Evolutionary conservation across 2,113 vertebrate genomes (phyloP), one percentile per base, ranked within the genome.

Genomic region (Empidonax alnorum): DNA sequence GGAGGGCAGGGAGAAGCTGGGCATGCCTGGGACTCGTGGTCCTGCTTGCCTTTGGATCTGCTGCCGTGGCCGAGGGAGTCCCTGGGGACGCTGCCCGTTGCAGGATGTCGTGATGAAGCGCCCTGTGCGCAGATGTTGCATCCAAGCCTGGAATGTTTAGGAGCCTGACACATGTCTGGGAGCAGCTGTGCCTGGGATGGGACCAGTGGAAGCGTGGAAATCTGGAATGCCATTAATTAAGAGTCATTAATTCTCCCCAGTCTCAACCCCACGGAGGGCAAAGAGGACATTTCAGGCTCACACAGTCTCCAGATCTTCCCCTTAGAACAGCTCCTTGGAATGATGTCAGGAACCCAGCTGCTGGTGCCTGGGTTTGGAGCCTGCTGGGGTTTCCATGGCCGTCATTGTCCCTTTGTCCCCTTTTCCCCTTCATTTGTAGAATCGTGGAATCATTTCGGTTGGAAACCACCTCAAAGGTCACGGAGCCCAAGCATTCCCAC

Each of bases 361-460:
- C 50, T 87, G n/a, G 35, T 39, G 22, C 7, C 27, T 35, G 46
- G 13, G 6, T 18, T 23, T 63, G 10, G 58, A 17, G 49, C 30
- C 21, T 63, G 20, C 12, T 59, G 12, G 14, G 9, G 13, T 79
- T 65, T 52, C 19, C 22, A 14, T 47, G 62, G 25, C 27, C 19
- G 6, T n/a, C 0, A 0, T 30, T 65, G 28, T 31, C 22, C 44
- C 30, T 69, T 74, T 72, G 23, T 6, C 19, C 22, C 33, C 2
- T 59, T 79, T 33, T 2, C 35, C 3, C 6, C 14, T 63, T 42
- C 18, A 10, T 24, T 59, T 59, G 33, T 7, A 24, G 52, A 44
- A 44, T 28, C 37, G 20, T 9, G 31, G 49, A 44, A 42, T 10
- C 33, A 19, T 50, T 44, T 19, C 8, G 12, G 37, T 50, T 19